These are phyloP conservation scores for Serilophus lunatus DNA, from an alignment of 2,113 vertebrate species.

Conservation along the genomic window DNA sequence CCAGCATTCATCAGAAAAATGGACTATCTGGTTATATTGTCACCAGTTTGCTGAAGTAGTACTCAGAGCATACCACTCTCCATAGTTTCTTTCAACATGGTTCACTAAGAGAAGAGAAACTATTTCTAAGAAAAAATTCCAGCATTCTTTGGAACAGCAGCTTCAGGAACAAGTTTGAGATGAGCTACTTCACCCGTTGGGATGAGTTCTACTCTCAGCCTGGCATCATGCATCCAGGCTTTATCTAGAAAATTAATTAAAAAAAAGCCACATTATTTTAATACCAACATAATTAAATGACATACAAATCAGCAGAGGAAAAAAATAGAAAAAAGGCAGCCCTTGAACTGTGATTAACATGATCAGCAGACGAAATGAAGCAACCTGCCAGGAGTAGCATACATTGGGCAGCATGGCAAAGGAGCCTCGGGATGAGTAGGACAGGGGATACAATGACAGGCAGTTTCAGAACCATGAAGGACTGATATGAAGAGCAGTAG, in stretches of 20 bases:
- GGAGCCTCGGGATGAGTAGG: neutral
- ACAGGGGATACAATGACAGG: fast-evolving
- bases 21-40: neutral
- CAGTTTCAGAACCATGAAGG: neutral
- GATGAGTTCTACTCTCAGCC: neutral
- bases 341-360: neutral
- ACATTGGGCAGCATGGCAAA: neutral
- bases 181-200: neutral
- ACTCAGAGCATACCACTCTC: neutral
- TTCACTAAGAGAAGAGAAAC: neutral
- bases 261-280: neutral
- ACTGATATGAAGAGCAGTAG: neutral
- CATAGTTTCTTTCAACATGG: neutral
- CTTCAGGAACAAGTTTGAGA: neutral
- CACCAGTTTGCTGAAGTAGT: neutral
- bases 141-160: neutral
- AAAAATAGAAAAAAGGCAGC: neutral
- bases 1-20: neutral
- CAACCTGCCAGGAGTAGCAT: neutral
- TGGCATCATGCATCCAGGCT: neutral
- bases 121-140: neutral
- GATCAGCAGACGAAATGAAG: neutral
- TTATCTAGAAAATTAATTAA: neutral
- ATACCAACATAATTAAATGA: neutral
- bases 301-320: neutral